phyloP scores from a whole-genome alignment of 2,888 invertebrate genomes.

The Syrista parreyssii region DNA sequence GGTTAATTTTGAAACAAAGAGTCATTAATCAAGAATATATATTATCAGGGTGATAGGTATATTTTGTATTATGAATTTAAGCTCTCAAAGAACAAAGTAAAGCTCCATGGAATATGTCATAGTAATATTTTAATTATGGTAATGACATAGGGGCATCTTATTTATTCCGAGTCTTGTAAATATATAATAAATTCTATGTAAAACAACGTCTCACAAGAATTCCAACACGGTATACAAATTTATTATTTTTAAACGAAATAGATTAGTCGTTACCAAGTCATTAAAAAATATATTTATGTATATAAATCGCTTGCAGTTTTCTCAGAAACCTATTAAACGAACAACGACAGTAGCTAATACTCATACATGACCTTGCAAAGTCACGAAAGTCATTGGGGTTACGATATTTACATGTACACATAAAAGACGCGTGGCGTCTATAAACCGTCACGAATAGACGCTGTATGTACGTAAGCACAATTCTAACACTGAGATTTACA shows the following conservation, averaged over 20 bases:
- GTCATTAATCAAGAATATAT: background rate
- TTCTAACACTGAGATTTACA: background rate
- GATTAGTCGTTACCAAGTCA: background rate
- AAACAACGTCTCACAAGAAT: constrained; percentile 20
- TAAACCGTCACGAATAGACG: background rate
- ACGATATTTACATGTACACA: background rate
- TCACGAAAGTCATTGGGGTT: background rate
- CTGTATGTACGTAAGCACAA: background rate
- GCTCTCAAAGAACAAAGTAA: background rate
- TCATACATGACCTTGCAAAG: background rate
- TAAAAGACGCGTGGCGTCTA: background rate
- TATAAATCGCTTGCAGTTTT: background rate
- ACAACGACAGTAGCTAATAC: background rate
- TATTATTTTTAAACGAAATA: constrained; percentile 3
- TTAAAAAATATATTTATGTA: constrained; percentile 4
- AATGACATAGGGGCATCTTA: background rate
- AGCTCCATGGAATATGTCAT: background rate
- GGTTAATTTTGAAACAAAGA: background rate
- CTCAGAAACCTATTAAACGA: background rate
- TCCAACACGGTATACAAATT: constrained; percentile 23
- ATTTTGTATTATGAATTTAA: background rate
- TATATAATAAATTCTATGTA: constrained; percentile 12
- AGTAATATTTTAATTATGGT: background rate
- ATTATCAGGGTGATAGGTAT: background rate
- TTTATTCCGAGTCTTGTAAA: constrained; percentile 25